phyloP scores from a whole-genome alignment of 2,797 vertebrate genomes.

The Halcyon badia region DNA sequence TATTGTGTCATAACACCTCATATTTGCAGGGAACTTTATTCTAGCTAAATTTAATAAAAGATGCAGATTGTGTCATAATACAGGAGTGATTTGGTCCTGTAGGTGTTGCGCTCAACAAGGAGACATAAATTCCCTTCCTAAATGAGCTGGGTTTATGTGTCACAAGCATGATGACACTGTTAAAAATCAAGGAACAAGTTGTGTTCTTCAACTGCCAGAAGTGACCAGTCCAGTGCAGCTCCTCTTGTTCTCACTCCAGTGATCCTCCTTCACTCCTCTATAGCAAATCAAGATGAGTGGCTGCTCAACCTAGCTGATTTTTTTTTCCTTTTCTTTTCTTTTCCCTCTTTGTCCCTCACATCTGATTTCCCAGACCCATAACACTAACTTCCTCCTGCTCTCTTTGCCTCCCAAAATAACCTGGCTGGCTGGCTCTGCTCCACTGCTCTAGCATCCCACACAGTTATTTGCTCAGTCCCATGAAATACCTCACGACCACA shows the following conservation, averaged over 20 bases:
- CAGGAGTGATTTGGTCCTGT: not conserved
- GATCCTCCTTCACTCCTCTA: not conserved
- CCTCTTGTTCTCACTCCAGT: not conserved
- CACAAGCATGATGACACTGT: not conserved
- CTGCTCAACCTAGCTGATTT: not conserved
- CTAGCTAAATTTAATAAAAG: not conserved
- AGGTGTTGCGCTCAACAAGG: not conserved
- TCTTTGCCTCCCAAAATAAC: not conserved
- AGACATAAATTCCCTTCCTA: not conserved
- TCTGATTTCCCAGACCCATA: not conserved
- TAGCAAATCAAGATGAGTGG: not conserved
- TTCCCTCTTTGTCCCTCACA: not conserved
- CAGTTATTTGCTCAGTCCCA: not conserved
- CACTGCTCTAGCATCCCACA: not conserved
- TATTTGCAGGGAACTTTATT: not conserved
- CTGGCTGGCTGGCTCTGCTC: not conserved
- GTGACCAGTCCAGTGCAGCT: not conserved
- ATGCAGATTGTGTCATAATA: not conserved
- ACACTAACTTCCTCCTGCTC: not conserved
- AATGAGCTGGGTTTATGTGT: not conserved
- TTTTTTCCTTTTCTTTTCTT: not conserved
- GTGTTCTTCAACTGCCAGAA: not conserved
- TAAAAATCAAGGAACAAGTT: not conserved
- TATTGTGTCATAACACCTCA: not conserved
- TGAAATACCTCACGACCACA: not conserved